A percentile compares a stretch with the other conserved stretches of the same genome.
phyloP scores from a whole-genome alignment of 2,113 vertebrate genomes.

The Tor tambroides region DNA sequence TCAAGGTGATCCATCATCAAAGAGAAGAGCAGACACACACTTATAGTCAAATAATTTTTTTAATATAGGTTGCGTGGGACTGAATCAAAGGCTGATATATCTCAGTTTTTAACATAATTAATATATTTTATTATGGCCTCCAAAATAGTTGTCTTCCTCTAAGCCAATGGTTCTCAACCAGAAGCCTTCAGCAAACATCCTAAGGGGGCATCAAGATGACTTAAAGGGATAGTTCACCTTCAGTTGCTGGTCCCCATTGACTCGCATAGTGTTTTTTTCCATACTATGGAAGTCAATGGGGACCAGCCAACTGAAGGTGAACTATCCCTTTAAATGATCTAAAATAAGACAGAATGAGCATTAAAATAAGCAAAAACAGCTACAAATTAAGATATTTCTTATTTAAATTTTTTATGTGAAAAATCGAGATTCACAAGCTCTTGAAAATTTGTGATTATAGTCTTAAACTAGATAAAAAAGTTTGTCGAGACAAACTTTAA shows the following conservation, averaged over 20 bases:
- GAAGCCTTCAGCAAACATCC: neutral
- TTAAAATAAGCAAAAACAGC: neutral
- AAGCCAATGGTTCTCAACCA: neutral
- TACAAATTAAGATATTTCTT: neutral
- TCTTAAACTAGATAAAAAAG: too few relatives aligned
- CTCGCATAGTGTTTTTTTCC: too few relatives aligned
- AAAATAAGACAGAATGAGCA: neutral
- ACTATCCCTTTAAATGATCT: too few relatives aligned
- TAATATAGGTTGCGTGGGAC: neutral
- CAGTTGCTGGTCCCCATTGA: too few relatives aligned
- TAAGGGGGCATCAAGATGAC: neutral
- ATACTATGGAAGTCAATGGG: too few relatives aligned
- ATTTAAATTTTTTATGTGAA: neutral
- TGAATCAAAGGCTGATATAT: neutral
- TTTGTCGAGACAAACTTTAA: too few relatives aligned
- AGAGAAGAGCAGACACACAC: neutral
- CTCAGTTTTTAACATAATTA: neutral
- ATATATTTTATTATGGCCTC: neutral
- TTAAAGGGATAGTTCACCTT: too few relatives aligned
- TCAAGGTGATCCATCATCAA: constrained; percentile 82
- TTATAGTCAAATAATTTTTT: neutral
- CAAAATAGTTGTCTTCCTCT: neutral
- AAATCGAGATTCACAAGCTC: neutral
- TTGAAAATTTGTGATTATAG: neutral
- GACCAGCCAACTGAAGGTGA: too few relatives aligned